Percentiles rank a stretch among this genome's conserved stretches.
These are phyloP conservation scores for Drosophila mauritiana DNA, from an alignment of 1,140 invertebrate species.

Conservation along the genomic window DNA sequence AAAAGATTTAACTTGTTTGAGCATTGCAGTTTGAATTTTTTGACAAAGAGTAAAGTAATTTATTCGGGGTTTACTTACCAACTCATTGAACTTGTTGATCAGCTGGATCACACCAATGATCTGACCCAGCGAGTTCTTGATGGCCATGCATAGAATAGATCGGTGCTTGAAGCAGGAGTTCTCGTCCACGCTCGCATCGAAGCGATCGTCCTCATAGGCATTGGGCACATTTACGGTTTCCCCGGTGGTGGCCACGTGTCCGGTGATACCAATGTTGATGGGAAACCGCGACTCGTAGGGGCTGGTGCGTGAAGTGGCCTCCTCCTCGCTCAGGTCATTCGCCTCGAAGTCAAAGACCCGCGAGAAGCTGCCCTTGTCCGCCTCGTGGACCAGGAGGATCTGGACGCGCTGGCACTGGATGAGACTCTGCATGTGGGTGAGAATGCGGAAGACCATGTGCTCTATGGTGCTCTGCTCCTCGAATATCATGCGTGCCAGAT, in stretches of 20 bases:
- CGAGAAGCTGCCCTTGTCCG: constrained; percentile 94
- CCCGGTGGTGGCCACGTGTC: constrained; percentile 97
- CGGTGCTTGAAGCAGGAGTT: constrained; percentile 91
- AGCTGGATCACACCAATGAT: constrained; percentile 97
- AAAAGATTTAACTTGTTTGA: too few species aligned
- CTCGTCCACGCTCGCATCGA: constrained; percentile 94
- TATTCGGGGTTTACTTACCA: constrained; percentile 84
- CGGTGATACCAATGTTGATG: constrained; percentile 98
- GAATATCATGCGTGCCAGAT: constrained; percentile 97
- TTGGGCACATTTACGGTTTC: constrained; percentile 96
- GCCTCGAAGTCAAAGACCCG: constrained; percentile 96
- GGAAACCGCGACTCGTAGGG: constrained; percentile 97
- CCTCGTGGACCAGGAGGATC: constrained; percentile 94
- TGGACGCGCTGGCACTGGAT: constrained; percentile 97
- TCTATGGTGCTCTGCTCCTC: constrained; percentile 98
- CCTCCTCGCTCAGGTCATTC: constrained; percentile 90
- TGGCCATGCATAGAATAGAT: constrained; percentile 96
- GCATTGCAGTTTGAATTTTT: too few species aligned
- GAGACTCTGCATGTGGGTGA: constrained; percentile 96
- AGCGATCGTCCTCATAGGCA: constrained; percentile 95
- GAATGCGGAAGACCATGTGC: constrained; percentile 96
- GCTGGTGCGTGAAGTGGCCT: constrained; percentile 91
- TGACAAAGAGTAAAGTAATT: too few species aligned
- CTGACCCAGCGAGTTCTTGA: constrained; percentile 94
- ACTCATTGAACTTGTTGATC: constrained; percentile 96